phyloP scores from a whole-genome alignment of 1,140 invertebrate species.

The Chrysomallon squamiferum region DNA sequence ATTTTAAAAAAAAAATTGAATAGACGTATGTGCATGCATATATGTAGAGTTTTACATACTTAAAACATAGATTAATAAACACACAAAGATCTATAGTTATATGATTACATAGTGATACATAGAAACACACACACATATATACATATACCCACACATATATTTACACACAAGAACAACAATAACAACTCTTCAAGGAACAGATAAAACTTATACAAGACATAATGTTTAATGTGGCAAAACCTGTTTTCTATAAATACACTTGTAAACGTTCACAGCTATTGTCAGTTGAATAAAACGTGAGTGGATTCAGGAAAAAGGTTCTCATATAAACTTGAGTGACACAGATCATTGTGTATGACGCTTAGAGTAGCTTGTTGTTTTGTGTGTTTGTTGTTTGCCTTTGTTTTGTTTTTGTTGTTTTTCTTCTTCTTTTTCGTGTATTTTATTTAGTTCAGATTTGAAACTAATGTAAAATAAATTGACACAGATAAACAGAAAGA shows the following conservation, averaged over 20 bases:
- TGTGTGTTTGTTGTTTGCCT: too few relatives aligned
- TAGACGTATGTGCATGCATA: background rate
- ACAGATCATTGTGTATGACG: too few relatives aligned
- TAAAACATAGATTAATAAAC: background rate
- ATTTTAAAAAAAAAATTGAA: background rate
- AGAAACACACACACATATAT: background rate
- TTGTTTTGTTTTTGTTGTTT: too few relatives aligned
- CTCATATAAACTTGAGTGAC: background rate
- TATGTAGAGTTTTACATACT: background rate
- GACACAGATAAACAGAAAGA: too few relatives aligned
- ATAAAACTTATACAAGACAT: background rate
- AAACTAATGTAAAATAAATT: too few relatives aligned
- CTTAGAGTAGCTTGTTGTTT: too few relatives aligned
- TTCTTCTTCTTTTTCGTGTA: too few relatives aligned
- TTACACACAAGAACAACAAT: slow-evolving; percentile 2
- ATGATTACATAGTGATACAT: background rate
- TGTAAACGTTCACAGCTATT: too few relatives aligned
- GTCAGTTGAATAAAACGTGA: background rate
- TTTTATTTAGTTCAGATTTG: too few relatives aligned
- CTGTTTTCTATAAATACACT: background rate
- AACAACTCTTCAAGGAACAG: background rate
- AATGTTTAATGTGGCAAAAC: background rate
- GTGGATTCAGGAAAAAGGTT: background rate
- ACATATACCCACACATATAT: slow-evolving; percentile 12
- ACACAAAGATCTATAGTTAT: background rate